Evolutionary conservation across 1,140 invertebrate genomes (phyloP).

Genomic region (Drosophila parvula): DNA sequence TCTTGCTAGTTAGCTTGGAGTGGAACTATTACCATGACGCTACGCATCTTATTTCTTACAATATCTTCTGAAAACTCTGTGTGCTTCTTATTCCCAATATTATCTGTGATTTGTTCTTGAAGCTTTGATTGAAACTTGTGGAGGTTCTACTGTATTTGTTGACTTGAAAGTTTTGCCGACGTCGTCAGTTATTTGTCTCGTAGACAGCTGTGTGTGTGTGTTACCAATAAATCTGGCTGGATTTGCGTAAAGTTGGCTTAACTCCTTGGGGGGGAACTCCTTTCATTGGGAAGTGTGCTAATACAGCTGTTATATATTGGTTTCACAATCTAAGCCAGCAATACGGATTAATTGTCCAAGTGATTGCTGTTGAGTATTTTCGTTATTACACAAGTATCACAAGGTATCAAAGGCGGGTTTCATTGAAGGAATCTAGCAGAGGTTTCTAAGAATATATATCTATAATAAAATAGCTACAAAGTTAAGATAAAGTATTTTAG

Average conservation of each 20-base stretch:
- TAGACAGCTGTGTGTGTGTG: background rate
- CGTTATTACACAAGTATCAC: background rate
- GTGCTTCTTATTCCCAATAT: no score
- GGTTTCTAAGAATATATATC: no score
- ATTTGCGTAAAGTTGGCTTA: conserved; percentile 29
- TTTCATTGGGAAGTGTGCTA: conserved; percentile 10
- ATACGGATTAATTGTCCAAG: background rate
- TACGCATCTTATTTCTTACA: no score
- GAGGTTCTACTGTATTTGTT: conserved; percentile 14
- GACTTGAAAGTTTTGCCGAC: conserved; percentile 28
- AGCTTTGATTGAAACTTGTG: background rate
- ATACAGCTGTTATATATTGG: background rate
- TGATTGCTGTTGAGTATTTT: background rate
- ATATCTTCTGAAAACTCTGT: no score
- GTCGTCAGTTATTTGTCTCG: no score
- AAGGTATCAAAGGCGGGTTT: no score
- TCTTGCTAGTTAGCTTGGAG: no score
- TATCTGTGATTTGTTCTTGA: background rate
- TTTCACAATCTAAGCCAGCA: background rate
- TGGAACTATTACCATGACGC: no score
- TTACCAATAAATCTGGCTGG: conserved; percentile 24
- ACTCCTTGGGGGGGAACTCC: conserved; percentile 26
- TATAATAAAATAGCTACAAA: no score
- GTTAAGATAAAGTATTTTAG: background rate
- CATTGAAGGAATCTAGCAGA: no score